Conservation (phyloP, 2,888 invertebrate genomes). For the Chouioia cunea region DNA sequence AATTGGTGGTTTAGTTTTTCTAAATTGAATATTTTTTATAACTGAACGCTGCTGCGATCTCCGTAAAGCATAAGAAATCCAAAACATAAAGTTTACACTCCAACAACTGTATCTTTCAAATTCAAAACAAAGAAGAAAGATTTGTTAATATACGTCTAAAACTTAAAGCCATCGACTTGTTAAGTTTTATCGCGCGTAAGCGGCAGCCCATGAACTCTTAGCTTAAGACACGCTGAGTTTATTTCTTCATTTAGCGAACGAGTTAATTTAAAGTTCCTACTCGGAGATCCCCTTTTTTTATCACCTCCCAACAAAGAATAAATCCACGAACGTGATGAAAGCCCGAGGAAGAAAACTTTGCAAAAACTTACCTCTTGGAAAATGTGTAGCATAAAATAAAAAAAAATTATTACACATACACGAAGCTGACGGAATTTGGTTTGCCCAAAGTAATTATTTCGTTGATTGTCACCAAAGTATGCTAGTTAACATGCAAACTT, state of each 20-base stretch:
- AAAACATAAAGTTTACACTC: too few relatives aligned
- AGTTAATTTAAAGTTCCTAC: slow-evolving; percentile 29
- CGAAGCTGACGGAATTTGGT: neutral
- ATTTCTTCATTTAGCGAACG: slow-evolving; percentile 18
- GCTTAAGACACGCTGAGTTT: slow-evolving; percentile 14
- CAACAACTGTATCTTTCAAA: too few relatives aligned
- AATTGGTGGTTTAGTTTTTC: too few relatives aligned
- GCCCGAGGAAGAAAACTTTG: too few relatives aligned
- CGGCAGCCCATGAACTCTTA: neutral
- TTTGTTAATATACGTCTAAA: neutral
- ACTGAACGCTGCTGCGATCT: too few relatives aligned
- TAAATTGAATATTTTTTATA: too few relatives aligned
- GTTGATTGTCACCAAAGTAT: neutral
- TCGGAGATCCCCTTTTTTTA: too few relatives aligned
- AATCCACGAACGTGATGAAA: slow-evolving; percentile 8
- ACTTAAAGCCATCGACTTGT: slow-evolving; percentile 13
- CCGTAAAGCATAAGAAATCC: too few relatives aligned
- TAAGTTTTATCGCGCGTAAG: slow-evolving; percentile 26
- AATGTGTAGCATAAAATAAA: slow-evolving; percentile 1
- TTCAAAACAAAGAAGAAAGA: neutral
- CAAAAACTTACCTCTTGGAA: neutral
- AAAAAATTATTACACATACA: neutral
- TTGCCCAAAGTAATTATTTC: neutral
- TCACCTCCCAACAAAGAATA: neutral
- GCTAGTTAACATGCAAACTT: slow-evolving; percentile 5